Evolutionary conservation across 2,888 invertebrate genomes (phyloP).

Genomic region (Phasia obesa): DNA sequence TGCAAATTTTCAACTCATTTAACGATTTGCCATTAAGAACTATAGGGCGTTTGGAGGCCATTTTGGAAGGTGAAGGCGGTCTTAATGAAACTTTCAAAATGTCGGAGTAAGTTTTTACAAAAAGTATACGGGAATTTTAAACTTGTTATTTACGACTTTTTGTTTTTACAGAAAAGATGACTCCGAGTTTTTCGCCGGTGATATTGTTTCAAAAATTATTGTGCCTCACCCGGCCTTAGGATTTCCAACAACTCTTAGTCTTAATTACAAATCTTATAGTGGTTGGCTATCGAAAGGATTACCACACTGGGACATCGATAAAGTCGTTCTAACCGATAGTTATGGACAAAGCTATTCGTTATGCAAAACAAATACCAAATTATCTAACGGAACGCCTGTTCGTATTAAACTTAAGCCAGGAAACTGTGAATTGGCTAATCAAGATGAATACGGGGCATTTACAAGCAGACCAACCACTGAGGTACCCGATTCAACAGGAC

Average conservation of each 20-base stretch:
- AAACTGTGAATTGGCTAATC: constrained; percentile 87
- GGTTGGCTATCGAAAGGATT: constrained; percentile 95
- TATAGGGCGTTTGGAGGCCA: constrained; percentile 89
- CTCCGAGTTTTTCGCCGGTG: constrained; percentile 88
- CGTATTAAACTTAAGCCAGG: constrained; percentile 90
- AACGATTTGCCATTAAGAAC: constrained; percentile 85
- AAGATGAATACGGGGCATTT: constrained; percentile 78
- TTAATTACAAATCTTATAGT: constrained; percentile 93
- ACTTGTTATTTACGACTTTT: background rate
- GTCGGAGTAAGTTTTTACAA: constrained; percentile 86
- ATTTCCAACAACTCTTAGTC: constrained; percentile 87
- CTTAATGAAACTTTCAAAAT: constrained; percentile 94
- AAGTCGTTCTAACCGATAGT: constrained; percentile 91
- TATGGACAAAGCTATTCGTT: constrained; percentile 92
- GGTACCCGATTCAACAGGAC: constrained; percentile 76
- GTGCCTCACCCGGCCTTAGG: constrained; percentile 94
- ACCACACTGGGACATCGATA: constrained; percentile 90
- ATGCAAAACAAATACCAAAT: constrained; percentile 88
- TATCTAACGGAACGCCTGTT: constrained; percentile 89
- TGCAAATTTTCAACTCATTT: constrained; percentile 90
- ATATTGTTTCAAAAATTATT: constrained; percentile 90
- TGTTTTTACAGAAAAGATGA: constrained; percentile 88
- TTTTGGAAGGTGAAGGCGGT: constrained; percentile 90
- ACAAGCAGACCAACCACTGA: constrained; percentile 73
- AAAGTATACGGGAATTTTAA: background rate